These are phyloP conservation scores for Paguma larvata DNA, from an alignment of 2,797 vertebrate species.

Conservation along the genomic window DNA sequence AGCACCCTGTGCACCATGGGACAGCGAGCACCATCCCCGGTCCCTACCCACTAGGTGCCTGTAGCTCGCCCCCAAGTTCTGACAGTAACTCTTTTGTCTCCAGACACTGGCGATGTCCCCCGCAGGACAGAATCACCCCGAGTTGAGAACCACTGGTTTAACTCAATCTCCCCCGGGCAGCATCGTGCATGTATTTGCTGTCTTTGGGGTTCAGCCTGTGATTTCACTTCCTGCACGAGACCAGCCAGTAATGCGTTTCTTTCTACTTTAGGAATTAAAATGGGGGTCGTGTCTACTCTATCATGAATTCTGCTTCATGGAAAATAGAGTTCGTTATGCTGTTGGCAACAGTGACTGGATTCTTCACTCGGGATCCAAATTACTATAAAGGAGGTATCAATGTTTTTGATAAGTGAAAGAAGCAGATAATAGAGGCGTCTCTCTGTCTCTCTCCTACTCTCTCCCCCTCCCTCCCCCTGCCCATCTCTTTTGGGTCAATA, in stretches of 20 bases:
- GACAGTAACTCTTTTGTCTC: neutral
- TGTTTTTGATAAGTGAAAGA: conserved; percentile 20
- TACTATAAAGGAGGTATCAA: neutral
- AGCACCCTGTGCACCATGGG: neutral
- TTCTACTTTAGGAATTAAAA: conserved; percentile 6
- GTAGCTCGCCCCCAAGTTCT: neutral
- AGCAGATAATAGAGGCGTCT: neutral
- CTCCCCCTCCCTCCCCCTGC: neutral
- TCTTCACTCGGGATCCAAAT: conserved; percentile 34
- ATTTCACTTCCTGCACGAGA: neutral
- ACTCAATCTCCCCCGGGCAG: neutral
- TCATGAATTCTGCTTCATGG: conserved; percentile 44
- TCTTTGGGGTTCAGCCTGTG: neutral
- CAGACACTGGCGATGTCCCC: neutral
- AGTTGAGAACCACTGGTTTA: neutral
- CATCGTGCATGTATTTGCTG: neutral
- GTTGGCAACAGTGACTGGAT: conserved; percentile 29
- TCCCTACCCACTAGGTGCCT: neutral
- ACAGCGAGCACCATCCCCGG: neutral
- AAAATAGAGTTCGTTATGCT: conserved; percentile 39
- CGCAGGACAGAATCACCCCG: neutral
- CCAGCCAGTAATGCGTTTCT: conserved; percentile 15
- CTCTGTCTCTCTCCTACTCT: neutral
- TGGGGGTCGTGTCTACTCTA: conserved; percentile 35
- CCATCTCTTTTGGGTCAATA: neutral